Percentiles rank a stretch among this genome's conserved stretches.
phyloP scores from a whole-genome alignment of 2,888 invertebrate species.

The Actias luna region DNA sequence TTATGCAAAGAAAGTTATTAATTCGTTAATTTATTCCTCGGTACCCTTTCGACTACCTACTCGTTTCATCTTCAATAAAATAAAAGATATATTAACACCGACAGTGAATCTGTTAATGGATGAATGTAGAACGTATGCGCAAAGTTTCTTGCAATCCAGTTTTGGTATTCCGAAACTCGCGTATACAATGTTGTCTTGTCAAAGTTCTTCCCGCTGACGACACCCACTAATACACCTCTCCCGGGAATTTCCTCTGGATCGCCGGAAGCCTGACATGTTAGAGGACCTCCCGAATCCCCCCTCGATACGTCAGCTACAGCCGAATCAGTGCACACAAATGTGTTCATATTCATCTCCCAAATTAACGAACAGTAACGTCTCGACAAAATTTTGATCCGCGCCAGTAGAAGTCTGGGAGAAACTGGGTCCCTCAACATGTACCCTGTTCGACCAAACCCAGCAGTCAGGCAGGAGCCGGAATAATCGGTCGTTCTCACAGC shows the following conservation, averaged over 20 bases:
- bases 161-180: constrained; percentile 32
- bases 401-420: constrained; percentile 43
- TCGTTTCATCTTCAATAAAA: constrained; percentile 34
- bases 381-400: constrained; percentile 41
- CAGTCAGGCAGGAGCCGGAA: constrained; percentile 37
- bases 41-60: not conserved
- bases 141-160: constrained; percentile 43
- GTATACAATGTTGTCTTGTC: constrained; percentile 49
- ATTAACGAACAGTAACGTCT: constrained; percentile 41
- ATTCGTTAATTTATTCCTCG: constrained; percentile 21
- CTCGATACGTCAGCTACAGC: constrained; percentile 41
- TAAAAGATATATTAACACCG: constrained; percentile 49
- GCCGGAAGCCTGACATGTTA: constrained; percentile 44
- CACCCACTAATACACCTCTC: constrained; percentile 48
- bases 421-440: constrained; percentile 16
- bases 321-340: constrained; percentile 48
- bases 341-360: constrained; percentile 60
- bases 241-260: constrained; percentile 37
- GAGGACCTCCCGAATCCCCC: constrained; percentile 66
- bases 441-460: constrained; percentile 50
- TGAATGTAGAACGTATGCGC: constrained; percentile 11
- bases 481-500: constrained; percentile 42
- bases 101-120: constrained; percentile 35
- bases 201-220: constrained; percentile 59
- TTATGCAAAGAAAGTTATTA: constrained; percentile 37